These are phyloP conservation scores for Pavo muticus DNA, from an alignment of 2,113 vertebrate genomes.

Conservation along the genomic window DNA sequence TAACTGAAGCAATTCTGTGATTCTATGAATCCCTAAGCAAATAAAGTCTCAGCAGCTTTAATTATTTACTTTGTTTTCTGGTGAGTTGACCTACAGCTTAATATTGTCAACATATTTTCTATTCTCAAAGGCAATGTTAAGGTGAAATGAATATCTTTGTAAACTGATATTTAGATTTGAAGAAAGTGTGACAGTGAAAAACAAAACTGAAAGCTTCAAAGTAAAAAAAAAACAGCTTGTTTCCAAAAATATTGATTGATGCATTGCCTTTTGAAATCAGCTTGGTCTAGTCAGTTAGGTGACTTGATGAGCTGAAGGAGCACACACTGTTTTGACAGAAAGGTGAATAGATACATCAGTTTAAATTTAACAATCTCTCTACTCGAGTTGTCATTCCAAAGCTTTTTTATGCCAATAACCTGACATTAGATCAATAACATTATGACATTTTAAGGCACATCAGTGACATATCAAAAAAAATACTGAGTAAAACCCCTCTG, in stretches of 20 bases:
- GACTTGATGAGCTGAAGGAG: constrained; percentile 5
- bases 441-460: constrained; percentile 35
- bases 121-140: not conserved
- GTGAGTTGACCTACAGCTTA: not conserved
- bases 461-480: not conserved
- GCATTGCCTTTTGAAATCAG: not conserved
- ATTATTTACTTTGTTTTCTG: not conserved
- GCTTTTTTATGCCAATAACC: constrained; percentile 6
- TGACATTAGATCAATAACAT: constrained; percentile 36
- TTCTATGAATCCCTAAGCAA: not conserved
- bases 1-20: not conserved
- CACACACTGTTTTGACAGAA: constrained; percentile 8
- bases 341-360: constrained; percentile 24
- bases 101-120: not conserved
- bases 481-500: not conserved
- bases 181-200: not conserved
- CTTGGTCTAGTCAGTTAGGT: not conserved
- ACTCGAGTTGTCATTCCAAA: constrained; percentile 42
- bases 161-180: constrained; percentile 15
- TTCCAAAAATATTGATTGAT: constrained; percentile 34
- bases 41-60: not conserved
- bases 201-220: constrained; percentile 7
- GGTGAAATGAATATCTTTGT: not conserved
- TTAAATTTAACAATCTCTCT: constrained; percentile 56
- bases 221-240: not conserved